Evolutionary conservation across 30 jellyfish, hydroid and myxozoan species (phyloP).

Genomic region (Hydractinia echinata): DNA sequence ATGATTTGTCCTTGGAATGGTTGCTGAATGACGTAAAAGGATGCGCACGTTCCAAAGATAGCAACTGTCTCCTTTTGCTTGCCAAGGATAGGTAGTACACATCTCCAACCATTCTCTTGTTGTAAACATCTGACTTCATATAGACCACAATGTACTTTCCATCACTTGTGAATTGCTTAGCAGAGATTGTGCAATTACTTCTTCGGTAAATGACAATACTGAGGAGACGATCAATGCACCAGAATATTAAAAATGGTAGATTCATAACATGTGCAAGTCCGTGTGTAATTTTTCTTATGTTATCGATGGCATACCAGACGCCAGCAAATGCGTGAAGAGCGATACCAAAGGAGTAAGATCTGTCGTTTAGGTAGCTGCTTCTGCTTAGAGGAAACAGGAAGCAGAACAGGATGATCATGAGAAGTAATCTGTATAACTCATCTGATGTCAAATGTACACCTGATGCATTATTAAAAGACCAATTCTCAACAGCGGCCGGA

Average conservation of each 20-base stretch:
- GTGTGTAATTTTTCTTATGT: conserved; percentile 24
- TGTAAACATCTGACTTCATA: not conserved
- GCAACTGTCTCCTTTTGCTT: not conserved
- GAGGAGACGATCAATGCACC: conserved; percentile 31
- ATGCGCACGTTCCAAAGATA: conserved; percentile 27
- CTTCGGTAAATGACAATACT: conserved; percentile 3
- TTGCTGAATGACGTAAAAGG: conserved; percentile 21
- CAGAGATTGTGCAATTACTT: not conserved
- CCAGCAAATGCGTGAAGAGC: conserved; percentile 29
- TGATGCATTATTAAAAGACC: conserved; percentile 4
- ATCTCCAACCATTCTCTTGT: conserved; percentile 2
- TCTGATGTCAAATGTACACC: conserved; percentile 32
- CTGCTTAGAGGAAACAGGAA: conserved; percentile 16
- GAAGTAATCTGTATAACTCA: conserved; percentile 13
- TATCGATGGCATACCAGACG: conserved; percentile 24
- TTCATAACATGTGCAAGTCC: conserved; percentile 26
- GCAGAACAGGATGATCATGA: conserved; percentile 13
- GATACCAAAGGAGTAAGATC: conserved; percentile 18
- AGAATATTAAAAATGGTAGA: conserved; percentile 17
- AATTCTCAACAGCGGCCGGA: conserved; percentile 28
- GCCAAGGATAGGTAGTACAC: conserved; percentile 6
- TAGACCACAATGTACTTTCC: conserved; percentile 22
- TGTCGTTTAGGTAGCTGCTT: conserved; percentile 17
- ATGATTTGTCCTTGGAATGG: conserved; percentile 18
- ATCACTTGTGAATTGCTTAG: not conserved